Conservation (phyloP, 2,797 vertebrate species). For the Neopelma chrysocephalum region DNA sequence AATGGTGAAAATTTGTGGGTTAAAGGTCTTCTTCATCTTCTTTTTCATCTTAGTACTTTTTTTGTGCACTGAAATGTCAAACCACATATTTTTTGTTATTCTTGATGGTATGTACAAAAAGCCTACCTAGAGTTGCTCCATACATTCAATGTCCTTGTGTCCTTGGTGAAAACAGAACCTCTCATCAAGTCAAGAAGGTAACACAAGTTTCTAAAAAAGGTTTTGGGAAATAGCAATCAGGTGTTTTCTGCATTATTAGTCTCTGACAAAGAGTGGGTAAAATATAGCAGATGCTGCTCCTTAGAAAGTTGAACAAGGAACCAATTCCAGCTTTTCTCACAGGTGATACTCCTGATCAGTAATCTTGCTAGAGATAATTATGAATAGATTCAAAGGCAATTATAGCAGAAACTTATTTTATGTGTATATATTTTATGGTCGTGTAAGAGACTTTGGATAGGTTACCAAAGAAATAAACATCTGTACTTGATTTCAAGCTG, state of each 20-base stretch:
- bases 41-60: neutral
- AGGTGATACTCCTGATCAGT: slow-evolving; percentile 14
- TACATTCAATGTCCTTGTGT: neutral
- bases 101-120: neutral
- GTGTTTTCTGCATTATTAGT: neutral
- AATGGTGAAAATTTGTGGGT: neutral
- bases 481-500: slow-evolving; percentile 53
- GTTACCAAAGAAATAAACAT: slow-evolving; percentile 53
- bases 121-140: neutral
- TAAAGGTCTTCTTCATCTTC: neutral
- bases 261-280: neutral
- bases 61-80: neutral
- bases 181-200: neutral
- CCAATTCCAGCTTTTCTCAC: slow-evolving; percentile 27
- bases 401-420: slow-evolving; percentile 20
- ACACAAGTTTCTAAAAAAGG: neutral
- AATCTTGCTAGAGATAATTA: slow-evolving; percentile 6
- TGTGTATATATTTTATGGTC: slow-evolving; percentile 27
- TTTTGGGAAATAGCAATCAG: neutral
- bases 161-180: neutral
- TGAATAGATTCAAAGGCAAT: slow-evolving; percentile 35
- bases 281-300: neutral
- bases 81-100: neutral
- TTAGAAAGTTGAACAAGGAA: neutral
- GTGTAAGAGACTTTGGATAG: neutral